Percentiles rank a stretch among this genome's conserved stretches.
phyloP scores from a whole-genome alignment of 2,888 invertebrate genomes.

The Abscondita cerata region DNA sequence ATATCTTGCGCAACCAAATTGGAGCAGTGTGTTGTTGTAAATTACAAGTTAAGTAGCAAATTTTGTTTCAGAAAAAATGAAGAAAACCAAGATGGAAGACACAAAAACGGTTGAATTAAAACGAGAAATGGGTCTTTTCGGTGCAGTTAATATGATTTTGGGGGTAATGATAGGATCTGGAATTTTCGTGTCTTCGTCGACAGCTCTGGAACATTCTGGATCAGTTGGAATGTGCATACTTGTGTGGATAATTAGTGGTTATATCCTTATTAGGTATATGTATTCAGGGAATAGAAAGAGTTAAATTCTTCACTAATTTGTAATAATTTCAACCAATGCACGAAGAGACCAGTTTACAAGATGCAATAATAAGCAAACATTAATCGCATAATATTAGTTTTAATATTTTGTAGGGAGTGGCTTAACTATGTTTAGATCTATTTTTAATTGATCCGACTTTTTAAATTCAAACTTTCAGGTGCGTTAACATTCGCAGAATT shows the following conservation, averaged over 20 bases:
- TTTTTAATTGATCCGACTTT: no score
- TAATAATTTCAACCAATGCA: no score
- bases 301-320: no score
- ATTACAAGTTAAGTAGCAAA: no score
- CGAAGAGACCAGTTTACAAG: no score
- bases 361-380: no score
- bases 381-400: background rate
- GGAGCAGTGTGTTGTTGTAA: no score
- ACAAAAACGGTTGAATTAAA: slow-evolving; percentile 65
- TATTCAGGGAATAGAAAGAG: background rate
- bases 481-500: slow-evolving; percentile 83
- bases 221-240: slow-evolving; percentile 81
- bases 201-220: slow-evolving; percentile 77
- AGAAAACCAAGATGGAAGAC: slow-evolving; percentile 19
- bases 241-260: slow-evolving; percentile 82
- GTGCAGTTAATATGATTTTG: slow-evolving; percentile 82
- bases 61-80: no score
- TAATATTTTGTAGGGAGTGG: no score
- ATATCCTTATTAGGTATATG: slow-evolving; percentile 76
- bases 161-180: slow-evolving; percentile 93
- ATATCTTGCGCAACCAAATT: no score
- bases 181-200: slow-evolving; percentile 84
- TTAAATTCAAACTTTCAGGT: slow-evolving; percentile 69
- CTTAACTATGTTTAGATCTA: no score
- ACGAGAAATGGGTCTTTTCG: slow-evolving; percentile 78